Evolutionary conservation across 2,888 invertebrate genomes (phyloP), one percentile per base, ranked within the genome.

Genomic region (Oligia strigilis): DNA sequence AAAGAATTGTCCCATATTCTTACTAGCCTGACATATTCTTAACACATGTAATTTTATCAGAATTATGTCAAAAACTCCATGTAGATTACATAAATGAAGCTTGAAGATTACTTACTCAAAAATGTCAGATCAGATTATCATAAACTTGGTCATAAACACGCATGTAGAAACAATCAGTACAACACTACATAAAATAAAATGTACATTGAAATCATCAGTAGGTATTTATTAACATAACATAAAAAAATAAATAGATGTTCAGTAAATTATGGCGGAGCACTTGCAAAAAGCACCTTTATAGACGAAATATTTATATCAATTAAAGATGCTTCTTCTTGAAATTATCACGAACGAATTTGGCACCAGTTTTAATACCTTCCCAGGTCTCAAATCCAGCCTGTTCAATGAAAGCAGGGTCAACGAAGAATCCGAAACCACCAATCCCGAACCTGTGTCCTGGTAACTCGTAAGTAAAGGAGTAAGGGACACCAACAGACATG

Each of bases 381-480:
- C 98, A 98, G 55, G 98, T 97, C 91, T 98, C 98, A 2, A 90
- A 87, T 2, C 97, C 98, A 74, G 97, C 97, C 40, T 96, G 95
- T 75, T 93, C 88, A 88, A 98, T 98, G 81, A 97, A 95, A 0
- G 91, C 90, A 6, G 97, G 93, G 29, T 97, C 96, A 0, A 97
- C 97, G 83, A 97, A 93, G 90, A 98, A 98, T 11, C 97, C 98
- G 0, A 89, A 81, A 3, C 85, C 86, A 14, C 90, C 92, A 9
- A 93, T 90, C 55, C 97, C 97, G 67, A 95, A 96, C 19, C 92
- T 92, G 11, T 89, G 77, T 0, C 91, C 92, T 0, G 98, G 98
- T 78, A 98, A 91, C 92, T 98, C 98, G 89, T 97, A 97, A 6
- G 98, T 98, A 77, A 97, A 98, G 0, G 97, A 94, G 58, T 97